phyloP scores from a whole-genome alignment of 2,888 invertebrate genomes.

The Andricus curvator region DNA sequence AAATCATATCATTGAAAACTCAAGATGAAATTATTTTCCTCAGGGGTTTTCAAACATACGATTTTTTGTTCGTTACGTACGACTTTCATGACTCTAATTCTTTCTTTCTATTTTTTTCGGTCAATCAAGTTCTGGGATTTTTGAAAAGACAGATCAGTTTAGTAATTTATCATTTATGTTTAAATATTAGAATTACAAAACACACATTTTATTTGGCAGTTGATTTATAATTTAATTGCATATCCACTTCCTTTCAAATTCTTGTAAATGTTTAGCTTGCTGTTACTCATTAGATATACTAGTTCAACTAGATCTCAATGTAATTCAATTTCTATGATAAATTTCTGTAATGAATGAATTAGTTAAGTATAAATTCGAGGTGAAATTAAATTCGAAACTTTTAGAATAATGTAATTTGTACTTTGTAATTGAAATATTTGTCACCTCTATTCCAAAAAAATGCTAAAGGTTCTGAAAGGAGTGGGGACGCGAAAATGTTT shows the following conservation, averaged over 20 bases:
- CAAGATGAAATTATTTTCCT: constrained; percentile 1
- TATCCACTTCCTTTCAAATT: no score
- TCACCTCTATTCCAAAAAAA: not conserved
- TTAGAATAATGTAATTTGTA: not conserved
- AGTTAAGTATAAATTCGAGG: not conserved
- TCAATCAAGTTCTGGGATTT: constrained; percentile 14
- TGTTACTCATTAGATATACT: no score
- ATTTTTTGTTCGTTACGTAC: constrained; percentile 43
- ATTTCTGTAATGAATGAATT: no score
- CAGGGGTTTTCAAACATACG: constrained; percentile 17
- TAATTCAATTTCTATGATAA: no score
- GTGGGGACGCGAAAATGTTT: not conserved
- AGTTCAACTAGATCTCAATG: no score
- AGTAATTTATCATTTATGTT: not conserved
- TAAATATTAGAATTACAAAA: not conserved
- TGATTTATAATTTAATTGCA: no score
- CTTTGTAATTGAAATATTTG: not conserved
- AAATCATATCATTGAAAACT: not conserved
- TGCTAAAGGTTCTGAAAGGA: not conserved
- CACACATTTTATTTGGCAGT: not conserved
- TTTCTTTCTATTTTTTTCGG: constrained; percentile 46
- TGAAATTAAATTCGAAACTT: not conserved
- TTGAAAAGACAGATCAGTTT: constrained; percentile 8
- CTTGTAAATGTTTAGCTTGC: no score
- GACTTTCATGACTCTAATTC: constrained; percentile 53